These are phyloP conservation scores for Chaetodon trifasciatus DNA, from an alignment of 2,797 vertebrate species.

Conservation along the genomic window DNA sequence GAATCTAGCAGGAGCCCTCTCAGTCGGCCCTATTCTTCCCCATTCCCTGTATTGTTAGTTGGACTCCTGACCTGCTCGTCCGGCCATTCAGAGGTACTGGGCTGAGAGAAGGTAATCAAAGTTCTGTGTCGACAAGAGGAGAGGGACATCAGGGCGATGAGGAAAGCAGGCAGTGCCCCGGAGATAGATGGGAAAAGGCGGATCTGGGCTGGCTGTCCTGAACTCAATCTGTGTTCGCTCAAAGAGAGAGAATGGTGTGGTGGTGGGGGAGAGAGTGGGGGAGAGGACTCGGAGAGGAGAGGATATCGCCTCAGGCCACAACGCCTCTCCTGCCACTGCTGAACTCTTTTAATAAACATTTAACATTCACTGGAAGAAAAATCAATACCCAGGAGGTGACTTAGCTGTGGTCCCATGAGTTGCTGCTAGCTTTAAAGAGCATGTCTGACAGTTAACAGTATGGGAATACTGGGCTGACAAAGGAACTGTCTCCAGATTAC, in stretches of 20 bases:
- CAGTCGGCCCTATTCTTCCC: constrained; percentile 16
- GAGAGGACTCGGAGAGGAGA: constrained; percentile 21
- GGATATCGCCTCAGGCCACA: constrained; percentile 31
- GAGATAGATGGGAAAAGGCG: constrained; percentile 56
- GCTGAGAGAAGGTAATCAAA: constrained; percentile 74
- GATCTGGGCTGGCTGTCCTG: constrained; percentile 56
- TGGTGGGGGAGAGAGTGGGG: neutral
- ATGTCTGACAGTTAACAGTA: constrained; percentile 8
- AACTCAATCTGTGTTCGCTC: constrained; percentile 68
- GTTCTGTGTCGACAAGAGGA: constrained; percentile 38
- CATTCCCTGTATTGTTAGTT: constrained; percentile 46
- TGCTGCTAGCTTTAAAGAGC: constrained; percentile 20
- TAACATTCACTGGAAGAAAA: constrained; percentile 58
- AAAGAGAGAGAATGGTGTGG: constrained; percentile 49
- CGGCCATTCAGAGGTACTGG: constrained; percentile 60
- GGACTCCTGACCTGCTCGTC: constrained; percentile 54
- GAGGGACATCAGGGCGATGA: constrained; percentile 32
- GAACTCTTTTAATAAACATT: constrained; percentile 74
- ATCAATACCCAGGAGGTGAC: constrained; percentile 64
- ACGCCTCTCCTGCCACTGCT: constrained; percentile 36
- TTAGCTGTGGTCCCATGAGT: constrained; percentile 26
- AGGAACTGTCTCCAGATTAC: neutral
- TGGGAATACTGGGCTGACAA: neutral
- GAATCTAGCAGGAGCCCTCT: constrained; percentile 42
- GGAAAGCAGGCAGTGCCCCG: constrained; percentile 26